Evolutionary conservation across 2,797 vertebrate genomes (phyloP).

Genomic region (Graptemys geographica): DNA sequence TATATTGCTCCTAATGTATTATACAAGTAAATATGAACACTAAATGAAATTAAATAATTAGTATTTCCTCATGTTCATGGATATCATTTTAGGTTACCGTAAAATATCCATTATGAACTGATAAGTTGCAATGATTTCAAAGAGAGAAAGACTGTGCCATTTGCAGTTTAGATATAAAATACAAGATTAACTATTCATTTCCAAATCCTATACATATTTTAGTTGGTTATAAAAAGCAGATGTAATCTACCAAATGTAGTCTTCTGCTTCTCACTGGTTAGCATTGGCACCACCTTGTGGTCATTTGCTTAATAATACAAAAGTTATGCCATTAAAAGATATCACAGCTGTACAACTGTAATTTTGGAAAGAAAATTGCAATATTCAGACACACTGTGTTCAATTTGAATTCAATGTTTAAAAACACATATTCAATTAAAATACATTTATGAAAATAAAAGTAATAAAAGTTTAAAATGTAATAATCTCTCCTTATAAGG

Average conservation of each 20-base stretch:
- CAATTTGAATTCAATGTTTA: background rate
- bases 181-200: background rate
- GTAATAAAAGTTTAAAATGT: background rate
- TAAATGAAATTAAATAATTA: background rate
- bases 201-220: background rate
- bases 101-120: background rate
- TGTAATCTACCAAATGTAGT: background rate
- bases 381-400: background rate
- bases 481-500: background rate
- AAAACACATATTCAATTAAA: background rate
- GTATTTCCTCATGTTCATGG: background rate
- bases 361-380: background rate
- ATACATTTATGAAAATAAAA: background rate
- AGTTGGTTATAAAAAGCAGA: background rate
- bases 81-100: background rate
- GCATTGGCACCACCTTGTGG: conserved; percentile 85
- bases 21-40: background rate
- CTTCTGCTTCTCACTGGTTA: conserved; percentile 67
- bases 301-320: conserved; percentile 34
- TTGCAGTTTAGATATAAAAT: background rate
- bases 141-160: background rate
- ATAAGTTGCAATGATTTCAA: rapidly evolving
- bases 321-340: conserved; percentile 2
- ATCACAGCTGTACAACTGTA: background rate
- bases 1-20: background rate